Percentiles rank a stretch among this genome's conserved stretches.
Evolutionary conservation across 2,113 vertebrate genomes (phyloP).

Genomic region (Campylomormyrus numenius): DNA sequence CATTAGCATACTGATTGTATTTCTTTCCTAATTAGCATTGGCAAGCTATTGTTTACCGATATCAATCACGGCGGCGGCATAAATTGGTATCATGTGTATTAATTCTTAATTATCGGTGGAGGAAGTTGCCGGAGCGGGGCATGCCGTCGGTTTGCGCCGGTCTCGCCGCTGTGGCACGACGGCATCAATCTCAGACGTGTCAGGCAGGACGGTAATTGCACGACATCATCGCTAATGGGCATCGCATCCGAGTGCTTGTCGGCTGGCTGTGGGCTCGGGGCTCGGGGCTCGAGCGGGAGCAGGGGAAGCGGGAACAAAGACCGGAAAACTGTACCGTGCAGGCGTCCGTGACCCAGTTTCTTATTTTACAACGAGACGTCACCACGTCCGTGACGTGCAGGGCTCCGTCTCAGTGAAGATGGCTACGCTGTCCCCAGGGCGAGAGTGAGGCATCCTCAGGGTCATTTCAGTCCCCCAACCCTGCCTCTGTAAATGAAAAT

Average conservation of each 20-base stretch:
- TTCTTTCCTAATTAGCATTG: slow-evolving; percentile 45
- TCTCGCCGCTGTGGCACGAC: slow-evolving; percentile 37
- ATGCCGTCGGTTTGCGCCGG: slow-evolving; percentile 52
- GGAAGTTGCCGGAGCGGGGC: slow-evolving; percentile 34
- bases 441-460: background rate
- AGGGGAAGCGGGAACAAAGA: background rate
- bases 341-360: slow-evolving; percentile 19
- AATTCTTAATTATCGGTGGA: slow-evolving; percentile 50
- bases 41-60: slow-evolving; percentile 39
- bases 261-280: background rate
- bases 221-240: slow-evolving; percentile 44
- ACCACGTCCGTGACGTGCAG: slow-evolving; percentile 14
- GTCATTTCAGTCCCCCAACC: background rate
- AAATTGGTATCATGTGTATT: slow-evolving; percentile 51
- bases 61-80: slow-evolving; percentile 46
- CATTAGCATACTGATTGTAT: slow-evolving; percentile 37
- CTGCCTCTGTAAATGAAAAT: background rate
- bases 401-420: slow-evolving; percentile 6
- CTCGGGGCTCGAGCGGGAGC: slow-evolving; percentile 11
- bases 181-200: slow-evolving; percentile 41
- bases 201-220: slow-evolving; percentile 30
- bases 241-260: slow-evolving; percentile 31
- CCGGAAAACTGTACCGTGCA: background rate
- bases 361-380: slow-evolving; percentile 14
- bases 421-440: slow-evolving; percentile 20